Conservation (phyloP, 1,140 invertebrate genomes). For the Calliphora vicina region DNA sequence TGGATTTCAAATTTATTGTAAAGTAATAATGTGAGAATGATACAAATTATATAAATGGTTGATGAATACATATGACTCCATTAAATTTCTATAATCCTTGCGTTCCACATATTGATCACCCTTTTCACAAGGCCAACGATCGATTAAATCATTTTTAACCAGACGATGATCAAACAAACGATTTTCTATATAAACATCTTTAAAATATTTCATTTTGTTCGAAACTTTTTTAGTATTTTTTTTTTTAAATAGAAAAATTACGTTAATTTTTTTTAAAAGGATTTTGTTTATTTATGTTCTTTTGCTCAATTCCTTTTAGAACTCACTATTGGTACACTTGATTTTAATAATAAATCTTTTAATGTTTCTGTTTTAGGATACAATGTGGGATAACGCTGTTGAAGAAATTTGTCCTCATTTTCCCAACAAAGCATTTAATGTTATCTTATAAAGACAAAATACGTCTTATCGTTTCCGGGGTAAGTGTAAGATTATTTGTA, state of each 20-base stretch:
- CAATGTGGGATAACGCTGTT: slow-evolving; percentile 51
- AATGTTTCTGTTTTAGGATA: slow-evolving; percentile 52
- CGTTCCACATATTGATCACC: slow-evolving; percentile 57
- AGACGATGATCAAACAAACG: slow-evolving; percentile 59
- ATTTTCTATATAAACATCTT: slow-evolving; percentile 56
- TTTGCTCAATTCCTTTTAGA: neutral
- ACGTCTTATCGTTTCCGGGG: neutral
- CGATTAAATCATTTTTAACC: slow-evolving; percentile 60
- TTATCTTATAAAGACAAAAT: neutral
- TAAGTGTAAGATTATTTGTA: neutral
- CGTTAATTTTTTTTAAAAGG: slow-evolving; percentile 11
- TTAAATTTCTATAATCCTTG: slow-evolving; percentile 61
- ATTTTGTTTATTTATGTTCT: slow-evolving; percentile 22
- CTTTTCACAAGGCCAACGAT: slow-evolving; percentile 53
- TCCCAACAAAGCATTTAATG: slow-evolving; percentile 56
- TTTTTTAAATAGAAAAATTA: slow-evolving; percentile 20
- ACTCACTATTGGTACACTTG: slow-evolving; percentile 62
- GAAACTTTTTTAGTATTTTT: too few species aligned
- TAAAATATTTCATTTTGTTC: slow-evolving; percentile 41
- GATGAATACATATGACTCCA: slow-evolving; percentile 60
- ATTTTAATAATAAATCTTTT: slow-evolving; percentile 55
- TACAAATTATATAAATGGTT: slow-evolving; percentile 19
- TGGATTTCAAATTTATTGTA: neutral
- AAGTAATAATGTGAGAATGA: neutral
- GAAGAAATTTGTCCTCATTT: slow-evolving; percentile 52